phyloP scores from a whole-genome alignment of 2,113 vertebrate genomes.

The Peromyscus maniculatus region DNA sequence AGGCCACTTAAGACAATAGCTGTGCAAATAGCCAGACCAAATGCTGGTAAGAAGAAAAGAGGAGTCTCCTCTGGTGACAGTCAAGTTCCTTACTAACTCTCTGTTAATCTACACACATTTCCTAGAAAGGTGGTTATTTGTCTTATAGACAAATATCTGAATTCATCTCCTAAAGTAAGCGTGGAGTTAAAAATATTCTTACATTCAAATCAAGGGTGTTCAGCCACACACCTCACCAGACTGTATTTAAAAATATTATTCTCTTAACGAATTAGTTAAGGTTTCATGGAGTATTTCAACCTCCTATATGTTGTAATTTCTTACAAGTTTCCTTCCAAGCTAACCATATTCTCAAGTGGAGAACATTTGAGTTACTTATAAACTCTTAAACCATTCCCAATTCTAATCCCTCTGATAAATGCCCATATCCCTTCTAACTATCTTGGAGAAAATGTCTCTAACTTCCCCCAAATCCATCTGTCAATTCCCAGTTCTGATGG shows the following conservation, averaged over 20 bases:
- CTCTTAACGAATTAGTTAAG: background rate
- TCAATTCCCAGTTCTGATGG: background rate
- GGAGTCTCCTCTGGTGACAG: background rate
- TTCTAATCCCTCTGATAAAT: background rate
- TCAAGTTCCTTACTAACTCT: background rate
- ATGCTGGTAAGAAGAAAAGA: background rate
- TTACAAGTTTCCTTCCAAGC: background rate
- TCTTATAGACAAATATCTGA: background rate
- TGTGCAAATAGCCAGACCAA: background rate
- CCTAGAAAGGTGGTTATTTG: no score
- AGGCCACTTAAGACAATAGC: background rate
- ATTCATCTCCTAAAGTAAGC: background rate
- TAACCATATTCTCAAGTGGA: background rate
- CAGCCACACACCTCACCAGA: background rate
- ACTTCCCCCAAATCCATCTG: background rate
- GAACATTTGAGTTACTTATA: background rate
- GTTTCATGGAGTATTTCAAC: background rate
- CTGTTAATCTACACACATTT: background rate
- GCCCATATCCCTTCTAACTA: background rate
- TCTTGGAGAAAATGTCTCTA: background rate
- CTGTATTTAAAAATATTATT: background rate
- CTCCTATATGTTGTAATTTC: background rate
- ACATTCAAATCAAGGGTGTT: background rate
- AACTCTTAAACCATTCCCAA: background rate
- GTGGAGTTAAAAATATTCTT: background rate